Conservation (phyloP, 2,797 vertebrate genomes). For the Liparis tanakae region DNA sequence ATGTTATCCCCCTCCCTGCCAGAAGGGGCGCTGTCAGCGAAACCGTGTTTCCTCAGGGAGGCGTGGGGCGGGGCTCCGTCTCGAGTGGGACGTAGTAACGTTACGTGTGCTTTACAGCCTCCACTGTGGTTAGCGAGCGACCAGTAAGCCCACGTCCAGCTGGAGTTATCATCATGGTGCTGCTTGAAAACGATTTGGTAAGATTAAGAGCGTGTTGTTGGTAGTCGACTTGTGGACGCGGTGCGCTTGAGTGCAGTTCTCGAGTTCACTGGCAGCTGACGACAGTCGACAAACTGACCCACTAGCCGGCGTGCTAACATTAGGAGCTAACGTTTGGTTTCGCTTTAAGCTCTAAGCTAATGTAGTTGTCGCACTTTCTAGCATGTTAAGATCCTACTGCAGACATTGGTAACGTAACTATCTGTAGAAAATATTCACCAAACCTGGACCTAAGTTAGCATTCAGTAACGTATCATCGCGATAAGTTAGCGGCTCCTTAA, state of each 20-base stretch:
- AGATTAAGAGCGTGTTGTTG: constrained; percentile 23
- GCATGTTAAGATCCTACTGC: rapidly evolving
- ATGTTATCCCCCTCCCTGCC: constrained; percentile 24
- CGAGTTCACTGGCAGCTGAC: background rate
- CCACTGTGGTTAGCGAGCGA: constrained; percentile 40
- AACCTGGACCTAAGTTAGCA: background rate
- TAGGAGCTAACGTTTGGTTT: constrained; percentile 22
- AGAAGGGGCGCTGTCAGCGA: constrained; percentile 17
- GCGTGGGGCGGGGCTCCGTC: constrained; percentile 64
- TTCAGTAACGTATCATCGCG: no score
- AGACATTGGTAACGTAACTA: background rate
- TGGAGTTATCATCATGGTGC: constrained; percentile 75
- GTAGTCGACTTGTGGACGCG: rapidly evolving
- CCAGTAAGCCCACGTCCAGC: constrained; percentile 15
- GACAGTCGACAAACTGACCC: background rate
- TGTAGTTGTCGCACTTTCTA: background rate
- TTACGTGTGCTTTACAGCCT: constrained; percentile 79
- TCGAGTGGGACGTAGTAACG: constrained; percentile 41
- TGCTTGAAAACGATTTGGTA: constrained; percentile 87
- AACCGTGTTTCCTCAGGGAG: rapidly evolving
- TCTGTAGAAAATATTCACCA: background rate
- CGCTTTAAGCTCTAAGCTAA: background rate
- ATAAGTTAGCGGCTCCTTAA: background rate
- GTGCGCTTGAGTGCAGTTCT: background rate
- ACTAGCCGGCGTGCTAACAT: constrained; percentile 39